phyloP scores from a whole-genome alignment of 2,888 invertebrate genomes.

The Drosophila flavopinicola region DNA sequence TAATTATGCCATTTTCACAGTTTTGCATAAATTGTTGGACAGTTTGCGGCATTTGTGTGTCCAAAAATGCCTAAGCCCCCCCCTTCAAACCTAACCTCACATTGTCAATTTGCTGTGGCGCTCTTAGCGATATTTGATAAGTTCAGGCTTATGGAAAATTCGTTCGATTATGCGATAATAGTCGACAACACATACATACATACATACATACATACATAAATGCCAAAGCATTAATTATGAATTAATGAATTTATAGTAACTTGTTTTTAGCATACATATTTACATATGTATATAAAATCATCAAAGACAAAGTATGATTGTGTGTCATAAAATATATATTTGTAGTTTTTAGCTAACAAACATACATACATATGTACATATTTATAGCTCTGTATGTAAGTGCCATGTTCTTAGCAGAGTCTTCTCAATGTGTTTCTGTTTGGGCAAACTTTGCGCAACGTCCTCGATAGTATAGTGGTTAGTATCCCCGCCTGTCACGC shows the following conservation, averaged over 20 bases:
- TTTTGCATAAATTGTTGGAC: slow-evolving; percentile 63
- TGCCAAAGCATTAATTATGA: background rate
- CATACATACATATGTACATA: background rate
- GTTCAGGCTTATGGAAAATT: slow-evolving; percentile 38
- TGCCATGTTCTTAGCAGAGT: background rate
- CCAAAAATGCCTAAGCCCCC: slow-evolving; percentile 29
- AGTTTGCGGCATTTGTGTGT: slow-evolving; percentile 53
- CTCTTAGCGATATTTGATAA: slow-evolving; percentile 25
- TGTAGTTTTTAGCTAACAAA: too few species aligned
- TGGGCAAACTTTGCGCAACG: rapidly evolving
- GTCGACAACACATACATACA: too few species aligned
- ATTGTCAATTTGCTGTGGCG: slow-evolving; percentile 25
- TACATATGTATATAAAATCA: too few species aligned
- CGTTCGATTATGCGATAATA: slow-evolving; percentile 52
- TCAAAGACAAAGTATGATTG: too few species aligned
- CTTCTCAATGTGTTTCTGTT: background rate
- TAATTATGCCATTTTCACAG: slow-evolving; percentile 67
- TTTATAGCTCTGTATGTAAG: background rate
- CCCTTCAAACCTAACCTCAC: too few species aligned
- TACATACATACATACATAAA: too few species aligned
- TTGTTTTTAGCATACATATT: background rate
- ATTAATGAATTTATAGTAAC: slow-evolving; percentile 1
- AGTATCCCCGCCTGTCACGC: slow-evolving; percentile 64
- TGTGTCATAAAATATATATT: too few species aligned
- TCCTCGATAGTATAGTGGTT: slow-evolving; percentile 63